Evolutionary conservation across 2,113 vertebrate genomes (phyloP).

Genomic region (Zeus faber): DNA sequence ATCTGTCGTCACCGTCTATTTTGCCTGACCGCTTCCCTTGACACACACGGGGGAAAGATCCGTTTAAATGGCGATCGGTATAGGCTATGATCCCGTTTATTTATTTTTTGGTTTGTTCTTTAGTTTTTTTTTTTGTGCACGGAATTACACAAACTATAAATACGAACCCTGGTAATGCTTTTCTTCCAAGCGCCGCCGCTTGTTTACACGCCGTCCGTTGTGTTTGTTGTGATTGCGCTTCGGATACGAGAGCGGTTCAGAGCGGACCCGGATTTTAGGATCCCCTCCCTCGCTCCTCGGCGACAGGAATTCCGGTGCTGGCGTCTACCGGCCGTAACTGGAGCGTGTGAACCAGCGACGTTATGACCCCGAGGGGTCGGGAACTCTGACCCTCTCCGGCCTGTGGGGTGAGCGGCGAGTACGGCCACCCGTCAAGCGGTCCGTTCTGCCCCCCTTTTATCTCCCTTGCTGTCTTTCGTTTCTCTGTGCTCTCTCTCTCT

Average conservation of each 20-base stretch:
- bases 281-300: not conserved
- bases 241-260: not conserved
- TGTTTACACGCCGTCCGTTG: not conserved
- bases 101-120: not conserved
- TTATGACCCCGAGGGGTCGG: constrained; percentile 33
- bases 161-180: constrained; percentile 37
- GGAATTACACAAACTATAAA: constrained; percentile 23
- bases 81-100: constrained; percentile 27
- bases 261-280: too few species aligned
- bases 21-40: constrained; percentile 30
- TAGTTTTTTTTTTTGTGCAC: not conserved
- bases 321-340: constrained; percentile 23
- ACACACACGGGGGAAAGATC: constrained; percentile 7
- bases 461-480: constrained; percentile 6
- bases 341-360: constrained; percentile 66
- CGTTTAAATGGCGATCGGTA: constrained; percentile 2
- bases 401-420: constrained; percentile 35
- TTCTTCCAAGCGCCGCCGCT: constrained; percentile 2
- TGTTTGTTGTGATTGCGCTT: not conserved
- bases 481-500: not conserved
- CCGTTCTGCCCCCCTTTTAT: constrained; percentile 4
- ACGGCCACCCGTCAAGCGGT: constrained; percentile 39
- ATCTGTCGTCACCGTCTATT: constrained; percentile 33
- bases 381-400: constrained; percentile 43
- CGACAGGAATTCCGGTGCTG: constrained; percentile 21